Percentiles rank a stretch among this genome's conserved stretches.
Conservation (phyloP, 2,888 invertebrate species). For the Opisthograptis luteolata region DNA sequence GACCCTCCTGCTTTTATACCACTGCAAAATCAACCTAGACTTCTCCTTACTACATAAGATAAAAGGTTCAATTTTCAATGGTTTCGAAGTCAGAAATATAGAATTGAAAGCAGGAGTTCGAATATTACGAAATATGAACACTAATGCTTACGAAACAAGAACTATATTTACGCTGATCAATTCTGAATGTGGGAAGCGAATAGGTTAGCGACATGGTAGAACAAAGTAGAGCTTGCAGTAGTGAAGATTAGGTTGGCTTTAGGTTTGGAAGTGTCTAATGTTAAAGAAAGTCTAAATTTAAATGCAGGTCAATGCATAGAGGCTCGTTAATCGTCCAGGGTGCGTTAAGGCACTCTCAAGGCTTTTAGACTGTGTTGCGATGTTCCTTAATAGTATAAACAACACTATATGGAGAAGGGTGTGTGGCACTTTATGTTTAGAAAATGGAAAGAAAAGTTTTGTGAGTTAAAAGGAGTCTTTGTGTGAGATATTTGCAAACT, state of each 20-base stretch:
- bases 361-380: conserved; percentile 42
- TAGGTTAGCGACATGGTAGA: neutral
- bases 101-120: neutral
- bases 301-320: conserved; percentile 58
- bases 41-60: neutral
- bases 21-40: neutral
- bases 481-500: no score
- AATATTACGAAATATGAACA: neutral
- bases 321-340: conserved; percentile 56
- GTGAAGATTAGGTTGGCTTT: conserved; percentile 11
- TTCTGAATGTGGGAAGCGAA: conserved; percentile 1
- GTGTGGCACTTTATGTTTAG: conserved; percentile 1
- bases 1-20: conserved; percentile 40
- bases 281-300: conserved; percentile 51
- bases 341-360: conserved; percentile 53
- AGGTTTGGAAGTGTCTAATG: neutral
- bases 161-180: conserved; percentile 3
- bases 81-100: neutral
- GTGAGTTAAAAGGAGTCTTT: no score
- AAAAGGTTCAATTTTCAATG: neutral
- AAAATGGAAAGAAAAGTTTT: neutral
- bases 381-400: conserved; percentile 14
- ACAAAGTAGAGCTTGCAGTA: neutral
- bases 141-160: conserved; percentile 7
- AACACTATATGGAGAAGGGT: no score